Evolutionary conservation across 2,113 vertebrate species (phyloP).

Genomic region (Cnemophilus loriae): DNA sequence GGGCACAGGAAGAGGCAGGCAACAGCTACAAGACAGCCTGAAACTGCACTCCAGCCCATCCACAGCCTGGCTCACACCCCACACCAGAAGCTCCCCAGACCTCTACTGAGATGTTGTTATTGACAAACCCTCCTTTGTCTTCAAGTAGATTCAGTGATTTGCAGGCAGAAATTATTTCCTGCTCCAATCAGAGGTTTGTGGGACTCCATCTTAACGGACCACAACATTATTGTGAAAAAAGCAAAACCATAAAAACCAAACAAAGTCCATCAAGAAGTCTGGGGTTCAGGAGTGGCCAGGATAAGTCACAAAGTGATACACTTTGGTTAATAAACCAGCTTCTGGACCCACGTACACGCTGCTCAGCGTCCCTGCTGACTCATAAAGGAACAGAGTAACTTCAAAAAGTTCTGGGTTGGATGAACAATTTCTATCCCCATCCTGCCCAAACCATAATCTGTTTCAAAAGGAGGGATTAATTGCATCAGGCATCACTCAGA

Average conservation of each 20-base stretch:
- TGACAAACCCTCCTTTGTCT: neutral
- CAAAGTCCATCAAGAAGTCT: neutral
- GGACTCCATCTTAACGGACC: neutral
- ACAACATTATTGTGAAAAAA: neutral
- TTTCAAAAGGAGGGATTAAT: neutral
- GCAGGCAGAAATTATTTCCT: neutral
- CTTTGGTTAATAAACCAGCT: neutral
- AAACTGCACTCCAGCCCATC: neutral
- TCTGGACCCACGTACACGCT: accelerated
- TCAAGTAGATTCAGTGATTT: neutral
- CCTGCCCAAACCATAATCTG: neutral
- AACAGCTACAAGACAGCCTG: neutral
- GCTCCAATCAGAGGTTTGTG: neutral
- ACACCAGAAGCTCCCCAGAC: neutral
- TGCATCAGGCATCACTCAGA: neutral
- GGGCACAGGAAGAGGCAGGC: neutral
- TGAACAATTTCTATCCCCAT: neutral
- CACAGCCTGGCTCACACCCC: neutral
- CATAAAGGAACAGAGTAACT: neutral
- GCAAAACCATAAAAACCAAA: neutral
- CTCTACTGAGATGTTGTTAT: neutral
- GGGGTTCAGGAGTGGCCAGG: neutral
- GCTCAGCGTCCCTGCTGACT: neutral
- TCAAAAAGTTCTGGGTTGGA: neutral
- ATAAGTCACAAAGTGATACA: neutral